Evolutionary conservation across 2,797 vertebrate genomes (phyloP).

Genomic region (Cossypha niveicapilla): DNA sequence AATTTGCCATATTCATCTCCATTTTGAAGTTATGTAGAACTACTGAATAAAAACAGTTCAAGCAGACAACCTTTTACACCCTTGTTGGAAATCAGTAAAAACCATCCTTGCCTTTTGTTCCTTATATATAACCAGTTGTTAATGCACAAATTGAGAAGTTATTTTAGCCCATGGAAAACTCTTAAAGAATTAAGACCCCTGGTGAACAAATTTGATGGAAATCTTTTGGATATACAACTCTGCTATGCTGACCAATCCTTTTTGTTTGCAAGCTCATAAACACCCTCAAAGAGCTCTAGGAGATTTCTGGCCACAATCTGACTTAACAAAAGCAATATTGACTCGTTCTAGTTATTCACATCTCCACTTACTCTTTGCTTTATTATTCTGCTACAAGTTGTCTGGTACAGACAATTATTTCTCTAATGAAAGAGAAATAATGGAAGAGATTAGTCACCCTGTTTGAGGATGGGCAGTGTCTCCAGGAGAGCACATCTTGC

Average conservation of each 20-base stretch:
- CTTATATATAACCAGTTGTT: neutral
- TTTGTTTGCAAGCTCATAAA: constrained; percentile 1
- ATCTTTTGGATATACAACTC: neutral
- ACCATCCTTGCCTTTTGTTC: neutral
- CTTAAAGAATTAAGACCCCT: neutral
- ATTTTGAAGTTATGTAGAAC: neutral
- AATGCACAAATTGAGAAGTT: neutral
- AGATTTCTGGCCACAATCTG: neutral
- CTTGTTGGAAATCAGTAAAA: neutral
- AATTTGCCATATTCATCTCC: neutral
- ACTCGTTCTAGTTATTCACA: neutral
- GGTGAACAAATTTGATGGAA: neutral
- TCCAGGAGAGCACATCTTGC: neutral
- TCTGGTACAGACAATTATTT: neutral
- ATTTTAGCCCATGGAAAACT: neutral
- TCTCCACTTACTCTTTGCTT: neutral
- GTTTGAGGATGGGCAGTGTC: neutral
- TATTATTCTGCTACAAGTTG: neutral
- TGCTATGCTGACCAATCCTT: neutral
- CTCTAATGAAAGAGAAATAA: neutral
- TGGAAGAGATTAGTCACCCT: neutral
- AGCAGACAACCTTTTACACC: neutral
- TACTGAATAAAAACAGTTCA: neutral
- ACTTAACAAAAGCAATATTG: neutral
- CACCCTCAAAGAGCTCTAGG: neutral